These are phyloP conservation scores for Galleria mellonella DNA, from an alignment of 1,140 invertebrate species.

Conservation along the genomic window DNA sequence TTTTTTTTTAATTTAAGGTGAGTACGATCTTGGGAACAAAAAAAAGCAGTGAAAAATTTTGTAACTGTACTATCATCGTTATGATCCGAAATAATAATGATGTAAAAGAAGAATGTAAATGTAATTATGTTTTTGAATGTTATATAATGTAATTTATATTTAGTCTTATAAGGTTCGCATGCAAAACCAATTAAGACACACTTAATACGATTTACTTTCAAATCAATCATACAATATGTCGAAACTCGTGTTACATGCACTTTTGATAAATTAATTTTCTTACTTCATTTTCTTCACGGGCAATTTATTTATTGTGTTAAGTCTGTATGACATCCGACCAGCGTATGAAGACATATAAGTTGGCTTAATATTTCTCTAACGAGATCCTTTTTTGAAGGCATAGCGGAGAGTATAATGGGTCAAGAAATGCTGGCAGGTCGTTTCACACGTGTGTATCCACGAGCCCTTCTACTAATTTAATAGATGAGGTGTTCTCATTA, in stretches of 20 bases:
- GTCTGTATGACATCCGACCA: slow-evolving; percentile 38
- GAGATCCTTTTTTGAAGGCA: neutral
- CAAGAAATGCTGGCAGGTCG: slow-evolving; percentile 35
- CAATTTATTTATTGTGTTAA: slow-evolving; percentile 69
- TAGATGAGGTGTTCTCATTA: slow-evolving; percentile 71
- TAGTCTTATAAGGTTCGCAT: too few species aligned
- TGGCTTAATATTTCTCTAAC: neutral
- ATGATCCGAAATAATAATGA: too few species aligned
- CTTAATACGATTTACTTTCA: slow-evolving; percentile 7
- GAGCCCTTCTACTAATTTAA: slow-evolving; percentile 66
- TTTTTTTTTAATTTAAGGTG: too few species aligned
- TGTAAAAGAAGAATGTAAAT: too few species aligned
- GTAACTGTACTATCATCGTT: too few species aligned
- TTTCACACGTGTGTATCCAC: slow-evolving; percentile 52
- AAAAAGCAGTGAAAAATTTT: too few species aligned
- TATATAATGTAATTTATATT: too few species aligned
- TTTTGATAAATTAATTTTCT: slow-evolving; percentile 70
- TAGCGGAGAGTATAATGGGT: slow-evolving; percentile 16
- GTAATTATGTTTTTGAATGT: too few species aligned
- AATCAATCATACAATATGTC: slow-evolving; percentile 41
- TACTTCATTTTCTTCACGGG: slow-evolving; percentile 61
- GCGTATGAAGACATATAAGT: too few species aligned
- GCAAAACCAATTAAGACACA: slow-evolving; percentile 7
- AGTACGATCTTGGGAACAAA: too few species aligned
- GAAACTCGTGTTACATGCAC: slow-evolving; percentile 23